phyloP scores from a whole-genome alignment of 2,113 vertebrate species.

The Willisornis vidua region DNA sequence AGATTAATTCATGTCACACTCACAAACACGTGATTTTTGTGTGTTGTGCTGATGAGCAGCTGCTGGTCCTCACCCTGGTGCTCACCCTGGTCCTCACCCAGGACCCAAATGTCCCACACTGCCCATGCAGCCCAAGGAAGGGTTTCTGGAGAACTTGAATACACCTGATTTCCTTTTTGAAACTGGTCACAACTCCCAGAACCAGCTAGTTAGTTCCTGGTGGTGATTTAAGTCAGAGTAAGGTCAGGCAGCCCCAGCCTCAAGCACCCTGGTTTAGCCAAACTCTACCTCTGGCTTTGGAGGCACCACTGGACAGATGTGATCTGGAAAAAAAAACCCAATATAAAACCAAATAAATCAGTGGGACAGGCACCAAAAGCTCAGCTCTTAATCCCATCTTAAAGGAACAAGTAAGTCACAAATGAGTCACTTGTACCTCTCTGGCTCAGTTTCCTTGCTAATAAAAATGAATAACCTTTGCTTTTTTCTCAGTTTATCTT shows the following conservation, averaged over 20 bases:
- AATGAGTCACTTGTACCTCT: conserved; percentile 46
- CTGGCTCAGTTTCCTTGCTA: neutral
- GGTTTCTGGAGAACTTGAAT: neutral
- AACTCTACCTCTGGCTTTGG: neutral
- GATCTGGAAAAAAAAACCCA: neutral
- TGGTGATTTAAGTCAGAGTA: neutral
- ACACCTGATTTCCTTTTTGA: neutral
- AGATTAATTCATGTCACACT: neutral
- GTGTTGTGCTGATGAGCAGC: neutral
- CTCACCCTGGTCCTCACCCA: neutral
- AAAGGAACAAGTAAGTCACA: neutral
- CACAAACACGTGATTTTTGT: neutral
- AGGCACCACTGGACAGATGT: neutral
- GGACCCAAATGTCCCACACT: neutral
- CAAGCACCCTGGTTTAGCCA: neutral
- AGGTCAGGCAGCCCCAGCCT: neutral
- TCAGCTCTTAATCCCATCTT: conserved; percentile 21
- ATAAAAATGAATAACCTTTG: neutral
- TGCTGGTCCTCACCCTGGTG: neutral
- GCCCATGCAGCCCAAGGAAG: neutral
- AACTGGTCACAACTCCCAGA: neutral
- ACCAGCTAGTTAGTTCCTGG: neutral
- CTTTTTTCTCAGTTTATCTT: neutral
- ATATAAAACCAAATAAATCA: neutral
- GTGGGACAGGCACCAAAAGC: conserved; percentile 18